Percentiles rank a stretch among this genome's conserved stretches.
These are phyloP conservation scores for Cheirogaleus major DNA, from an alignment of 2,797 vertebrate genomes.

Conservation along the genomic window DNA sequence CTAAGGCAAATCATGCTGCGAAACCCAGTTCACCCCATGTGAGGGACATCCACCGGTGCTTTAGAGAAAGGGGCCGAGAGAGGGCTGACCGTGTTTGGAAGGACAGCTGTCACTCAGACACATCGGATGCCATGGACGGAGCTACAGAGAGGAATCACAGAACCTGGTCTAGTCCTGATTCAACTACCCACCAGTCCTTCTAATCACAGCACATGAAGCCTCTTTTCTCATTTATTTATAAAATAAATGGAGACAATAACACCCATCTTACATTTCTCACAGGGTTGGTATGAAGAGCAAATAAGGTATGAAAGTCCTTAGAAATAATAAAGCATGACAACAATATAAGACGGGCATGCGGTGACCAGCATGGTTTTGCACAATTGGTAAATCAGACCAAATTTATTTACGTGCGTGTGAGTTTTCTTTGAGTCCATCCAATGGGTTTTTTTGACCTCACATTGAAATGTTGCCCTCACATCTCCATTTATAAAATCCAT, in stretches of 20 bases:
- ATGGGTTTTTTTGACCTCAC: constrained; percentile 10
- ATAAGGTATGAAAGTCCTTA: not conserved
- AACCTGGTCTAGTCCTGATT: not conserved
- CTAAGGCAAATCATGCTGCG: not conserved
- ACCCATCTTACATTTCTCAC: not conserved
- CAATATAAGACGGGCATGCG: not conserved
- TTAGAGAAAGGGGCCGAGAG: not conserved
- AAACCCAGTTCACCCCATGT: not conserved
- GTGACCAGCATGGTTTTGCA: too few relatives aligned
- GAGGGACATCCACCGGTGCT: not conserved
- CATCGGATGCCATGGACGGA: not conserved
- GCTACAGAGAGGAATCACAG: not conserved
- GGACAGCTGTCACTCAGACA: not conserved
- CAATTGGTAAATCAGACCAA: not conserved
- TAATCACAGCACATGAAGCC: not conserved
- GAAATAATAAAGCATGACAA: not conserved
- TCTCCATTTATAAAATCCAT: constrained; percentile 35
- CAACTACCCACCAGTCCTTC: not conserved
- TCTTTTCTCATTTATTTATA: not conserved
- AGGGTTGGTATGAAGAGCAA: not conserved
- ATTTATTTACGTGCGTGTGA: not conserved
- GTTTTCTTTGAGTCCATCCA: not conserved
- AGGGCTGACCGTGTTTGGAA: not conserved
- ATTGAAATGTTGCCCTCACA: constrained; percentile 32
- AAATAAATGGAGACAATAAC: not conserved